Evolutionary conservation across 2,797 vertebrate species (phyloP).

Genomic region (Parotocinclus haroldoi): DNA sequence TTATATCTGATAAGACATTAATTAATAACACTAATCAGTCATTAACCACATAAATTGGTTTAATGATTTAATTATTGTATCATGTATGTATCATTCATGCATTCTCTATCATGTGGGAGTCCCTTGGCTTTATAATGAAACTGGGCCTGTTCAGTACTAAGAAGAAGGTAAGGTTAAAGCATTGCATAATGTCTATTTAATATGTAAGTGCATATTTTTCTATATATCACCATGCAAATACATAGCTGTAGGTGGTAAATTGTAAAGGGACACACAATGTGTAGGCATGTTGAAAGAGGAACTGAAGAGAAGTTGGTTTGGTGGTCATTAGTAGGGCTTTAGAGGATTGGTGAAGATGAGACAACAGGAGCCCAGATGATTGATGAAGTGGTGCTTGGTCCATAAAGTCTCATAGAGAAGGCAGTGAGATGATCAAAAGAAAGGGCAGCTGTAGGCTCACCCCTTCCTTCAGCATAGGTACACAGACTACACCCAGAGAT

Average conservation of each 20-base stretch:
- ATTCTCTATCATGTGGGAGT: background rate
- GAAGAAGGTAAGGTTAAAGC: background rate
- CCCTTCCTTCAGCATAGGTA: conserved; percentile 33
- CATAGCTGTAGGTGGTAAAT: background rate
- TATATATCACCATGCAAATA: background rate
- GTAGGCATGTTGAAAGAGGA: background rate
- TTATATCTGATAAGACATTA: no score
- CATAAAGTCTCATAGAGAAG: conserved; percentile 95
- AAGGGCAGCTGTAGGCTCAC: conserved; percentile 77
- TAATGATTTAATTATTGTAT: background rate
- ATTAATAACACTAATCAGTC: no score
- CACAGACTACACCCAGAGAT: conserved; percentile 68
- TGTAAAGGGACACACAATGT: background rate
- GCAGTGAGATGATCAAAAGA: conserved; percentile 95
- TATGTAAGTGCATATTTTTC: background rate
- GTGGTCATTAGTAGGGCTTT: no score
- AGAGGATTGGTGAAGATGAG: conserved; percentile 23
- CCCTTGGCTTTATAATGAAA: background rate
- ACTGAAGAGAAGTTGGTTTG: background rate
- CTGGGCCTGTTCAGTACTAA: background rate
- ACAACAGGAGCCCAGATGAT: conserved; percentile 71
- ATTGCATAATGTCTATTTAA: background rate
- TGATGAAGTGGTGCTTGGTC: conserved; percentile 97
- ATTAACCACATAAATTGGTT: no score
- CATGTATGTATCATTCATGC: background rate